phyloP scores from a whole-genome alignment of 2,113 vertebrate species.

The Nycticryphes semicollaris region DNA sequence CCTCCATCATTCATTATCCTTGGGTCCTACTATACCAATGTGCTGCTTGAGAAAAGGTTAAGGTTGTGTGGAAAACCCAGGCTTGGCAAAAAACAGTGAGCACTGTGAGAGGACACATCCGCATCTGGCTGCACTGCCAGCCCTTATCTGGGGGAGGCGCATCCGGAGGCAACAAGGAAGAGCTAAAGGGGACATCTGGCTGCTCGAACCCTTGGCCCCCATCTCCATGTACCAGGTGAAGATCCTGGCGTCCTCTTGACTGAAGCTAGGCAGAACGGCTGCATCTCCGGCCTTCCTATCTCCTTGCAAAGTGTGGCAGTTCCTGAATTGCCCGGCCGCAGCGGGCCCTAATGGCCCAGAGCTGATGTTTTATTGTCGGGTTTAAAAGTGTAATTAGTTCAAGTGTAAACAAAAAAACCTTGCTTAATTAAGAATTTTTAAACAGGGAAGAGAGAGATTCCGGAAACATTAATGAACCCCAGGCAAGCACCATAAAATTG shows the following conservation, averaged over 20 bases:
- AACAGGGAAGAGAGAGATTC: conserved; percentile 81
- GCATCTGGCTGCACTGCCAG: background rate
- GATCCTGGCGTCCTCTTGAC: conserved; percentile 78
- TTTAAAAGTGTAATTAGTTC: conserved; percentile 90
- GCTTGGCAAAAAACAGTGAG: background rate
- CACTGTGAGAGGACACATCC: background rate
- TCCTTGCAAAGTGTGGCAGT: conserved; percentile 72
- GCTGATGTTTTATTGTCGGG: conserved; percentile 87
- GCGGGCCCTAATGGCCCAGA: conserved; percentile 80
- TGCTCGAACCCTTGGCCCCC: conserved; percentile 62
- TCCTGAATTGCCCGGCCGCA: conserved; percentile 77
- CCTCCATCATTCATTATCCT: background rate
- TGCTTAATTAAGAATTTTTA: conserved; percentile 91
- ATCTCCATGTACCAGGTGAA: conserved; percentile 54
- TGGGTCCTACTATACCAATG: fast-evolving
- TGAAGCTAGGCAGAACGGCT: conserved; percentile 72
- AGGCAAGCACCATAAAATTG: conserved; percentile 82
- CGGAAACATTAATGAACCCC: conserved; percentile 79
- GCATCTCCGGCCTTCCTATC: conserved; percentile 73
- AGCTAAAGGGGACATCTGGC: conserved; percentile 65
- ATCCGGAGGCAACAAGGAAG: conserved; percentile 56
- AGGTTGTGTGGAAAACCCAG: background rate
- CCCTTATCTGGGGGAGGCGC: conserved; percentile 32
- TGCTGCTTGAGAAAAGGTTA: background rate
- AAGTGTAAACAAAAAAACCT: conserved; percentile 88